Percentiles rank a stretch among this genome's conserved stretches.
These are phyloP conservation scores for Hylaeus anthracinus DNA, from an alignment of 1,140 invertebrate species.

Conservation along the genomic window DNA sequence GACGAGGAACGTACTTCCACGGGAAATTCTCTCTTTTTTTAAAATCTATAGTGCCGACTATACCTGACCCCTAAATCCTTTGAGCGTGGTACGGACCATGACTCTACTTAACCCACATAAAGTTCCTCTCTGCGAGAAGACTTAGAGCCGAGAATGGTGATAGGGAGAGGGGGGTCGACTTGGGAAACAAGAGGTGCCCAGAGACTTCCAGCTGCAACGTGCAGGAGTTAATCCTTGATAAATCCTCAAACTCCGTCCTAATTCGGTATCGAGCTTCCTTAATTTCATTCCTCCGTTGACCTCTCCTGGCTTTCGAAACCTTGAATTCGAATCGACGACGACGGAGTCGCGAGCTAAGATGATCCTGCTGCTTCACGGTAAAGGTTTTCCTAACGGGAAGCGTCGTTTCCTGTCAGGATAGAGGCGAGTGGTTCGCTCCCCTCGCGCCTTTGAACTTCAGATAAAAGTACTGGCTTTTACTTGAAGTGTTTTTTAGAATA, in stretches of 20 bases:
- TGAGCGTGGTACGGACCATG: conserved; percentile 58
- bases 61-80: conserved; percentile 62
- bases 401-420: background rate
- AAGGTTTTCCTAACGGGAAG: no score
- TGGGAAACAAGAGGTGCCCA: conserved; percentile 55
- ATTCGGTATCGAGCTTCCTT: conserved; percentile 72
- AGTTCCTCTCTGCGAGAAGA: conserved; percentile 56
- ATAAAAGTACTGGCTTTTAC: no score
- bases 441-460: no score
- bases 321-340: background rate
- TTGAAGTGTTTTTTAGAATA: no score
- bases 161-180: conserved; percentile 58
- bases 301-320: conserved; percentile 28
- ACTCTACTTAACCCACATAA: conserved; percentile 69
- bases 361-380: background rate
- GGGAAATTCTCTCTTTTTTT: conserved; percentile 15
- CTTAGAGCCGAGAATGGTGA: conserved; percentile 60
- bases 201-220: conserved; percentile 60
- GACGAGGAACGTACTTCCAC: conserved; percentile 33
- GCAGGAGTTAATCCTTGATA: conserved; percentile 73
- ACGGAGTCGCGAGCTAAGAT: background rate
- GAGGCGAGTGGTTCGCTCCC: no score
- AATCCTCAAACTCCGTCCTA: conserved; percentile 70
- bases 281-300: conserved; percentile 67
- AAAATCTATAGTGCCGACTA: conserved; percentile 38